Evolutionary conservation across 2,113 vertebrate species (phyloP), one percentile per base, ranked within the genome.

Genomic region (Silurus asotus): DNA sequence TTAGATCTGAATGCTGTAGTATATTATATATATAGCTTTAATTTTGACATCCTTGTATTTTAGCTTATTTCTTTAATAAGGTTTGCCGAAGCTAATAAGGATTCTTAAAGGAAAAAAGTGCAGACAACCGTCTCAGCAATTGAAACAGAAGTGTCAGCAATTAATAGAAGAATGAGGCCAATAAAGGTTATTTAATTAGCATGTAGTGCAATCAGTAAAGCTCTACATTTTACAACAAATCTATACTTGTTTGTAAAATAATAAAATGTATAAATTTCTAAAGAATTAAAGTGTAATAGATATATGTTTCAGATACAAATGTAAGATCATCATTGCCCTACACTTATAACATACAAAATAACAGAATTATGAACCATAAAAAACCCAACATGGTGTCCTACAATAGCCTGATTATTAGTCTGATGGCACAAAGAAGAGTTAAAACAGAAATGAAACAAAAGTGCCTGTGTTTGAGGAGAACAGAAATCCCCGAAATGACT

Each of bases 61-160:
- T 69, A 70, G 8, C 25, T 28, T 28, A 53, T 64, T 37, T 65
- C 53, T 77, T 84, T 84, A 84, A 84, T 15, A 17, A 8, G 58
- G 72, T 55, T 74, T 84, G 83, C 49, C 58, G 4, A 64, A 55
- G 48, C 83, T 76, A 19, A 62, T 53, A 45, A 77, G 83, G 56
- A 77, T 55, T 74, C 20, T 64, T 1, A 53, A 48, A 49, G n/a
- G 48, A 56, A 74, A 58, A 49, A 76, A 59, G 14, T 19, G 74
- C 51, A 25, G 51, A 77, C 74, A 55, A 13, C 45, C 77, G 83
- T 56, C n/a, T n/a, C n/a, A n/a, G n/a, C n/a, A n/a, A n/a, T n/a
- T n/a, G n/a, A n/a, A n/a, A n/a, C n/a, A 76, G 25, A 59, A 59
- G 3, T 75, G 82, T 48, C 23, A 76, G 55, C 37, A 28, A 15